These are phyloP conservation scores for Astropecten irregularis DNA, from an alignment of 53 echinoderm and acorn worm genomes.

Conservation along the genomic window DNA sequence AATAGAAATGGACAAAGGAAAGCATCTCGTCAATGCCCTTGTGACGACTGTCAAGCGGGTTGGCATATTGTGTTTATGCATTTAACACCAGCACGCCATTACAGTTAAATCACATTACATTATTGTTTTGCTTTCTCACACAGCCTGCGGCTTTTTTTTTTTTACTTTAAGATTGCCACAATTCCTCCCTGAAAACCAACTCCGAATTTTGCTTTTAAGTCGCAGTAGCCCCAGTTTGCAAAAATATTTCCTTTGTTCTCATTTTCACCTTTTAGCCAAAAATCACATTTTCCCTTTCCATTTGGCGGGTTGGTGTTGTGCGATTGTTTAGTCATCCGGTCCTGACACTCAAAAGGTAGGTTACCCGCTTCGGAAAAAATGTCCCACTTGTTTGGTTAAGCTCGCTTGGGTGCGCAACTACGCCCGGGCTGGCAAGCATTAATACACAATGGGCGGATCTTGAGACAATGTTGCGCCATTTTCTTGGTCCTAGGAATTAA, in stretches of 20 bases:
- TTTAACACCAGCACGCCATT: neutral
- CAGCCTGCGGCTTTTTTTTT: neutral
- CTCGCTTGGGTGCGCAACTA: neutral
- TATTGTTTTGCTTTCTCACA: neutral
- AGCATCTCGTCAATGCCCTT: too few relatives aligned
- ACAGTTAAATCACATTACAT: neutral
- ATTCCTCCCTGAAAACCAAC: conserved; percentile 16
- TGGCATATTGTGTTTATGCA: neutral
- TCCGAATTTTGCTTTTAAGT: neutral
- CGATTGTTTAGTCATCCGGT: neutral
- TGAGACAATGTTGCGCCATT: too few relatives aligned
- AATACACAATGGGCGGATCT: neutral
- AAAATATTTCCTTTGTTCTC: conserved; percentile 16
- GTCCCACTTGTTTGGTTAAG: conserved; percentile 3
- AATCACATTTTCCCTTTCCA: conserved; percentile 21
- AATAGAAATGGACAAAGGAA: too few relatives aligned
- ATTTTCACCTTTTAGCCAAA: conserved; percentile 1
- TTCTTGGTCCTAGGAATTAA: too few relatives aligned
- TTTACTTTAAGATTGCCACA: conserved; percentile 23
- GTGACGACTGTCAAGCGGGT: too few relatives aligned
- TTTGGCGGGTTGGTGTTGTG: neutral
- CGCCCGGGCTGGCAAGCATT: neutral
- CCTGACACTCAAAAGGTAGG: conserved; percentile 20
- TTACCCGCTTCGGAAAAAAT: conserved; percentile 5
- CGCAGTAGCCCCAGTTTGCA: conserved; percentile 31